Percentiles rank a stretch among this genome's conserved stretches.
Conservation (phyloP, 1,140 invertebrate species). For the Pseudomyrmex cubaensis region DNA sequence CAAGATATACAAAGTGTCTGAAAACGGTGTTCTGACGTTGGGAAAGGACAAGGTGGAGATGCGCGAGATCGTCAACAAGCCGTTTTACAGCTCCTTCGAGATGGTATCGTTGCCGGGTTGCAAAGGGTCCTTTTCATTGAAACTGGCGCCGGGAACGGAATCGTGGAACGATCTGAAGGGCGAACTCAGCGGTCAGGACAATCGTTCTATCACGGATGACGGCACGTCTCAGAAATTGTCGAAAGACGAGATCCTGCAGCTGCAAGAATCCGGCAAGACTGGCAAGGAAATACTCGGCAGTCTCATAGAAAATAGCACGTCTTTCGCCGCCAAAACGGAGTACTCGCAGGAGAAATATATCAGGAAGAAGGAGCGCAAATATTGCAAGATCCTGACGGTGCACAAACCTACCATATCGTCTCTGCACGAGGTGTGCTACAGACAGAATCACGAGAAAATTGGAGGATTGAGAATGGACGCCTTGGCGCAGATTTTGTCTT, state of each 20-base stretch:
- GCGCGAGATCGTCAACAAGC: conserved; percentile 89
- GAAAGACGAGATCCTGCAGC: conserved; percentile 91
- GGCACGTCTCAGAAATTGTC: conserved; percentile 94
- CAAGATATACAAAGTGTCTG: conserved; percentile 90
- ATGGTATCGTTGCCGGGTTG: conserved; percentile 88
- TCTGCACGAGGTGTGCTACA: conserved; percentile 92
- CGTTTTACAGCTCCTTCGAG: conserved; percentile 92
- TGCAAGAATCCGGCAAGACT: conserved; percentile 90
- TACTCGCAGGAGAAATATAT: conserved; percentile 98
- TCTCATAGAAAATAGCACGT: conserved; percentile 95
- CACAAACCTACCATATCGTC: conserved; percentile 90
- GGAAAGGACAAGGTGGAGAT: conserved; percentile 90
- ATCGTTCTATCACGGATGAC: conserved; percentile 93
- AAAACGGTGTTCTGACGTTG: conserved; percentile 87
- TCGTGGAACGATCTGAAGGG: conserved; percentile 80
- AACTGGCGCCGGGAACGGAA: conserved; percentile 83
- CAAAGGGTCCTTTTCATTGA: conserved; percentile 87
- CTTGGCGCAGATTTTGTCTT: conserved; percentile 93
- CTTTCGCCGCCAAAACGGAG: conserved; percentile 94
- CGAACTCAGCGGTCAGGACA: conserved; percentile 89
- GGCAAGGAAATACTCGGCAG: conserved; percentile 94
- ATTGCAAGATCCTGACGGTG: conserved; percentile 92
- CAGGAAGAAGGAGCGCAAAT: conserved; percentile 97
- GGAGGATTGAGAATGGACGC: conserved; percentile 93
- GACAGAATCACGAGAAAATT: conserved; percentile 91